Evolutionary conservation across 2,797 vertebrate species (phyloP).

Genomic region (Lepidocolaptes lacrymiger): DNA sequence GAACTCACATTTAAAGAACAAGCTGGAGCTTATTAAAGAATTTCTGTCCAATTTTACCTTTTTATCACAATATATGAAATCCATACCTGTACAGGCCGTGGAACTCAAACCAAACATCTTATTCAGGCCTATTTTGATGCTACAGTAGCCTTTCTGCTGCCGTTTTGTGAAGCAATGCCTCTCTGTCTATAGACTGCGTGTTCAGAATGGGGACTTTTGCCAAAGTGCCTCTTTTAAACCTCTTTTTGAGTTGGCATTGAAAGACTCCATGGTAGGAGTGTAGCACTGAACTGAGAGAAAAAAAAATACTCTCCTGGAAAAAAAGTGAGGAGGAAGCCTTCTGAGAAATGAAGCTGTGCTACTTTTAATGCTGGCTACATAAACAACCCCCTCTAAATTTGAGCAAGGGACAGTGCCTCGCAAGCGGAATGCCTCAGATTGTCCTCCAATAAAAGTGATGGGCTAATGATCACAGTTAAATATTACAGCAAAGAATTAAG

Average conservation of each 20-base stretch:
- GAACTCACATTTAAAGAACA: slow-evolving; percentile 1
- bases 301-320: not conserved
- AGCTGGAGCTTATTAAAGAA: slow-evolving; percentile 4
- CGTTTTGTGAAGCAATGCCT: not conserved
- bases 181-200: not conserved
- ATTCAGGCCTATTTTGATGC: not conserved
- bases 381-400: not conserved
- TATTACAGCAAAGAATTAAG: not conserved
- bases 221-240: not conserved
- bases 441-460: not conserved
- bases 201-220: not conserved
- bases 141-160: not conserved
- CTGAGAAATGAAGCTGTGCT: not conserved
- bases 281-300: not conserved
- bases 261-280: not conserved
- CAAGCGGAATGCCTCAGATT: not conserved
- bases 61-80: not conserved
- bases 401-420: not conserved
- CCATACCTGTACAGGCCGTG: not conserved
- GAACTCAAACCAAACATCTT: not conserved
- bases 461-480: not conserved
- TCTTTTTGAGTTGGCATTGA: not conserved
- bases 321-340: not conserved
- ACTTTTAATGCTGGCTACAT: not conserved
- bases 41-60: slow-evolving; percentile 11